These are phyloP conservation scores for Calonectris borealis DNA, from an alignment of 2,113 vertebrate species.

Conservation along the genomic window DNA sequence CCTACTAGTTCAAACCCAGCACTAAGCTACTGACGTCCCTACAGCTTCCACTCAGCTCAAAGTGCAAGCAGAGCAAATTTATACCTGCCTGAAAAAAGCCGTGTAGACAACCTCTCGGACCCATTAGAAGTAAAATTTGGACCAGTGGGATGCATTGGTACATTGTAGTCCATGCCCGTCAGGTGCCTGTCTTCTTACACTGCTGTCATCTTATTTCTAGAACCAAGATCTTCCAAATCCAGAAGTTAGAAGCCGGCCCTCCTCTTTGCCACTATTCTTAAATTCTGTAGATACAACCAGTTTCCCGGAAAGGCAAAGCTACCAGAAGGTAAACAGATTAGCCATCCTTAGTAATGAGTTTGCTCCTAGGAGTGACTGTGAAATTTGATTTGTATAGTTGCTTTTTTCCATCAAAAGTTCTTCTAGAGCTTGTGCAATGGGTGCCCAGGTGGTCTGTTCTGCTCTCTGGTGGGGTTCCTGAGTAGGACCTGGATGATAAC, in stretches of 20 bases:
- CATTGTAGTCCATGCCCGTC: neutral
- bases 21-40: neutral
- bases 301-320: neutral
- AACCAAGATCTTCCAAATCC: neutral
- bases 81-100: neutral
- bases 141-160: accelerated
- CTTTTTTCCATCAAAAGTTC: neutral
- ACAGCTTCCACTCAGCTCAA: neutral
- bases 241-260: neutral
- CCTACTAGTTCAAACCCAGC: neutral
- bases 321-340: neutral
- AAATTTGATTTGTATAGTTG: neutral
- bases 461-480: neutral
- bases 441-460: neutral
- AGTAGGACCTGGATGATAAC: neutral
- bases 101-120: neutral
- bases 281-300: neutral
- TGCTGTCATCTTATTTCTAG: neutral
- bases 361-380: neutral
- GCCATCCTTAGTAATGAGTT: neutral
- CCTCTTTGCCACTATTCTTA: neutral
- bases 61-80: neutral
- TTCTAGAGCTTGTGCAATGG: neutral
- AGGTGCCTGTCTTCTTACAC: neutral
- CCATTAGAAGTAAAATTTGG: neutral